These are phyloP conservation scores for Cirrhinus mrigala DNA, from an alignment of 2,797 vertebrate genomes.

Conservation along the genomic window DNA sequence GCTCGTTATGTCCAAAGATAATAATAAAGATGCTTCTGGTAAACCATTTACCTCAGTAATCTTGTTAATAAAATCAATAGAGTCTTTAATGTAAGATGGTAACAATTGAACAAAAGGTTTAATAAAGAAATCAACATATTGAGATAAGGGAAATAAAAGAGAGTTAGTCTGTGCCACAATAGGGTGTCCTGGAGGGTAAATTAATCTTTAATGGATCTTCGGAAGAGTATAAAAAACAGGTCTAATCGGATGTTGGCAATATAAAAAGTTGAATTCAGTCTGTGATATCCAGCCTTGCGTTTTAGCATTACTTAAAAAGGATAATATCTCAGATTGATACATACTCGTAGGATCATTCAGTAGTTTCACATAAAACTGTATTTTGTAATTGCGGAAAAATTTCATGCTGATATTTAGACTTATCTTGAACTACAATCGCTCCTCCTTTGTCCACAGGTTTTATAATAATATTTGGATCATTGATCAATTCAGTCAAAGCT, in stretches of 20 bases:
- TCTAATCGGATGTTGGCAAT: neutral
- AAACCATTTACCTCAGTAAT: neutral
- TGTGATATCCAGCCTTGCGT: neutral
- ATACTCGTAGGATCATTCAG: neutral
- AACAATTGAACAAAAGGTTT: neutral
- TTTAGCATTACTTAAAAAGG: neutral
- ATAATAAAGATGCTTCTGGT: neutral
- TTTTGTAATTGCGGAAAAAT: conserved; percentile 7
- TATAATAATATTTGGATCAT: neutral
- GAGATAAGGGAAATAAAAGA: neutral
- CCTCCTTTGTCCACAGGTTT: neutral
- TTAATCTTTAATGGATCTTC: neutral
- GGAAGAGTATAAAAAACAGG: neutral
- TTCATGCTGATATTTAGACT: neutral
- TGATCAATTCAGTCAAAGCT: no score
- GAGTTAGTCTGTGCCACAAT: neutral
- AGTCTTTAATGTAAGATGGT: neutral
- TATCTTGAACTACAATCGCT: neutral
- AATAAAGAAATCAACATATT: neutral
- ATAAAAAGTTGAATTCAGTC: neutral
- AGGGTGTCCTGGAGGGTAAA: neutral
- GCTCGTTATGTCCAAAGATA: neutral
- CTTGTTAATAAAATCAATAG: neutral
- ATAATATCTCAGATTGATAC: neutral
- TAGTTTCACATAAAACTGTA: neutral